Percentiles rank a stretch among this genome's conserved stretches.
These are phyloP conservation scores for Aplysia californica DNA, from an alignment of 1,140 invertebrate genomes.

Conservation along the genomic window DNA sequence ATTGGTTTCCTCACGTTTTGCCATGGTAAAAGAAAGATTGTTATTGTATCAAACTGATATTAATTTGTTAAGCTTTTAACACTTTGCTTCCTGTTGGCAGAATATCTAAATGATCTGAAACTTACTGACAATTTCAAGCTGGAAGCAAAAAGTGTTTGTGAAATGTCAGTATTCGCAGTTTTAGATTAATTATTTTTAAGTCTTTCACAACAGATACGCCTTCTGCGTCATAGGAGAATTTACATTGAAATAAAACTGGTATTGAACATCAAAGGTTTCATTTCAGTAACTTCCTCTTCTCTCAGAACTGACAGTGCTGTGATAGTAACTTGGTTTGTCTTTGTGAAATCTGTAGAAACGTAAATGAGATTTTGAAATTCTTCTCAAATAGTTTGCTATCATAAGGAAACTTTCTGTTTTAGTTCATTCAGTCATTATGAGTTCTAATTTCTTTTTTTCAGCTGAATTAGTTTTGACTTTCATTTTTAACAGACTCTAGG, in stretches of 20 bases:
- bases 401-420: no score
- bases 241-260: no score
- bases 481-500: background rate
- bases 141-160: background rate
- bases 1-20: constrained; percentile 62
- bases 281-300: no score
- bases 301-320: background rate
- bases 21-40: constrained; percentile 61
- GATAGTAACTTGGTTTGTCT: background rate
- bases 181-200: background rate
- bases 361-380: background rate
- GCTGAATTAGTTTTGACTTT: background rate
- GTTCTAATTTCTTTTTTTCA: background rate
- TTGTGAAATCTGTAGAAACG: background rate
- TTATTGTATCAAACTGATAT: background rate
- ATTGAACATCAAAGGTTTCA: no score
- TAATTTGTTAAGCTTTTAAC: background rate
- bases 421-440: no score
- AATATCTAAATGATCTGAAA: no score
- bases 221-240: no score
- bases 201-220: background rate
- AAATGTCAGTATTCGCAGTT: background rate
- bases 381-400: background rate
- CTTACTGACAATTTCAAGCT: no score
- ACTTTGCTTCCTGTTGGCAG: no score